phyloP scores from a whole-genome alignment of 2,888 invertebrate species.

The Tipula confusa region DNA sequence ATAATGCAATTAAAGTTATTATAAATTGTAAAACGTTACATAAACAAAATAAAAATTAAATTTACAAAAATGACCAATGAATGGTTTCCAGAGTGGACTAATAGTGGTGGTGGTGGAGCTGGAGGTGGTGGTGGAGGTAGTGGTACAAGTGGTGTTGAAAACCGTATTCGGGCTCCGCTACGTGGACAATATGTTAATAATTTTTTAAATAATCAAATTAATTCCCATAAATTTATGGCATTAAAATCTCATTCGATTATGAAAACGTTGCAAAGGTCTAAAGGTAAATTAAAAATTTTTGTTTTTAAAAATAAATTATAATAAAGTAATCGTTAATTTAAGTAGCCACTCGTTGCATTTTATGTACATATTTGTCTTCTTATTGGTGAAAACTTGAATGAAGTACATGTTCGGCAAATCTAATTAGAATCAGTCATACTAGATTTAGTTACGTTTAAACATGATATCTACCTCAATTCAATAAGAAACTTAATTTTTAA shows the following conservation, averaged over 20 bases:
- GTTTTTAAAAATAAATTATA: background rate
- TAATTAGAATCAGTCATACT: no score
- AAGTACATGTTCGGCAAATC: no score
- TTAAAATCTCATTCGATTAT: slow-evolving; percentile 37
- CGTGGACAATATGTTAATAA: slow-evolving; percentile 35
- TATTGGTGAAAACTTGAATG: no score
- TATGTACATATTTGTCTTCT: no score
- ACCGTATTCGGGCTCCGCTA: slow-evolving; percentile 46
- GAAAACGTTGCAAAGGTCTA: slow-evolving; percentile 37
- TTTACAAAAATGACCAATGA: slow-evolving; percentile 46
- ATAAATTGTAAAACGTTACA: background rate
- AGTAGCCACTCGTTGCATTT: no score
- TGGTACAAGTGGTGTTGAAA: slow-evolving; percentile 43
- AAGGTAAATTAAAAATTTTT: slow-evolving; percentile 34
- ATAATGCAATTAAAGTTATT: background rate
- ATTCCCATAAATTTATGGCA: slow-evolving; percentile 37
- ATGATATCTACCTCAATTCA: no score
- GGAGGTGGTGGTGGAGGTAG: background rate
- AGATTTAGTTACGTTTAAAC: no score
- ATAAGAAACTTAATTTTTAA: no score
- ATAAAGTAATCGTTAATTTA: no score
- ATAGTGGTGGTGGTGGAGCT: slow-evolving; percentile 21
- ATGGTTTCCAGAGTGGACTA: slow-evolving; percentile 40
- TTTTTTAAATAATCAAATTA: slow-evolving; percentile 41
- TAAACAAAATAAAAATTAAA: slow-evolving; percentile 21